Conservation (phyloP, 2,797 vertebrate species). For the Anomalospiza imberbis region DNA sequence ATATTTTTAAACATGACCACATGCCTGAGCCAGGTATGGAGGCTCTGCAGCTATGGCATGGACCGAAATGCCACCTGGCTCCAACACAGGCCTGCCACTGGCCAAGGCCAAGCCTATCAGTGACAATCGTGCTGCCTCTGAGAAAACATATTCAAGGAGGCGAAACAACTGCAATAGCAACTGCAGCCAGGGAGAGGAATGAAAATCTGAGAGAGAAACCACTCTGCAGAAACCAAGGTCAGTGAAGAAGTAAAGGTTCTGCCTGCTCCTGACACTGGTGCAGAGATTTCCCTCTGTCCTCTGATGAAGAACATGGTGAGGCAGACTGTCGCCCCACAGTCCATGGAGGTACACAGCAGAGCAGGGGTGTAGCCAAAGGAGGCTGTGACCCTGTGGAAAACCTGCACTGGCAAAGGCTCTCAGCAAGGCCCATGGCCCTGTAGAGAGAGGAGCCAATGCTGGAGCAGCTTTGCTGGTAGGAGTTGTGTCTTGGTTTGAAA, state of each 20-base stretch:
- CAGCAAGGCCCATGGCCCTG: background rate
- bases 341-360: background rate
- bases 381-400: background rate
- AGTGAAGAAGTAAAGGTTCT: background rate
- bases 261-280: background rate
- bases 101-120: background rate
- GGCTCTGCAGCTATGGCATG: rapidly evolving
- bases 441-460: background rate
- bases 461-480: background rate
- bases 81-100: background rate
- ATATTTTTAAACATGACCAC: background rate
- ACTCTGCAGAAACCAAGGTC: background rate
- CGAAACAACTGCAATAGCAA: background rate
- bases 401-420: background rate
- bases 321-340: background rate
- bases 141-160: background rate
- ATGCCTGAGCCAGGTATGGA: background rate
- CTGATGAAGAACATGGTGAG: background rate
- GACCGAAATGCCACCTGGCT: background rate
- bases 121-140: background rate
- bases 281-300: background rate
- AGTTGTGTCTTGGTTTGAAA: background rate
- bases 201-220: background rate
- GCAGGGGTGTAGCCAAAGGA: background rate
- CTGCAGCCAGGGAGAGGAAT: background rate